These are phyloP conservation scores for Trogon melanurus DNA, from an alignment of 2,113 vertebrate genomes.

Conservation along the genomic window DNA sequence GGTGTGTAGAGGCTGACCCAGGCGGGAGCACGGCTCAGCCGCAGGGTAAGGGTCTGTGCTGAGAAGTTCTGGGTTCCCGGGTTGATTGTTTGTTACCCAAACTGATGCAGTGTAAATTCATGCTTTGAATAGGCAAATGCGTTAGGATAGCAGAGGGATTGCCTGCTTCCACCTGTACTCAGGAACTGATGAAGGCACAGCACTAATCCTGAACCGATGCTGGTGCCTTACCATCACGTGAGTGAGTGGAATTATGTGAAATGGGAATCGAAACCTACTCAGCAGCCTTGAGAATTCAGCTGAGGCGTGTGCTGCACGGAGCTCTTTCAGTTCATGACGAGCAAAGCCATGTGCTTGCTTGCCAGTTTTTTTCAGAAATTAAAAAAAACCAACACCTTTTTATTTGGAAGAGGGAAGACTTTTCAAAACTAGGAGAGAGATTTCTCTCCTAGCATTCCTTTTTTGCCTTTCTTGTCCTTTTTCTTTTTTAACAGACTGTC, in stretches of 20 bases:
- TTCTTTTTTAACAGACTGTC: neutral
- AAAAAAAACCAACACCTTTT: neutral
- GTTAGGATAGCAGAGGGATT: neutral
- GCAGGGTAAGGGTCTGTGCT: neutral
- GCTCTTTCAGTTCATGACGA: neutral
- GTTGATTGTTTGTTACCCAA: neutral
- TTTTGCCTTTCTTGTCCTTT: neutral
- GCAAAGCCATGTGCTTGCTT: neutral
- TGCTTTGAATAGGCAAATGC: neutral
- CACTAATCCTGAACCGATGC: neutral
- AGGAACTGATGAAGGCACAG: neutral
- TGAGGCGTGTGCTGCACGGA: neutral
- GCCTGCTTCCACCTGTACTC: neutral
- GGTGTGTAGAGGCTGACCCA: neutral
- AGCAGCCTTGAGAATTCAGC: neutral
- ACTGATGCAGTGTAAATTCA: neutral
- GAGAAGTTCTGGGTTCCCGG: neutral
- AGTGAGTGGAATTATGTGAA: neutral
- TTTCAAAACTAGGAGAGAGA: neutral
- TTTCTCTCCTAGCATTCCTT: neutral
- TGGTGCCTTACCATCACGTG: neutral
- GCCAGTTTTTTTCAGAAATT: neutral
- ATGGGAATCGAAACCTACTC: neutral
- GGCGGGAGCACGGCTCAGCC: accelerated
- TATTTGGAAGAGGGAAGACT: neutral